Evolutionary conservation across 1,140 invertebrate species (phyloP), one percentile per base, ranked within the genome.

Genomic region (Drosophila aff.): DNA sequence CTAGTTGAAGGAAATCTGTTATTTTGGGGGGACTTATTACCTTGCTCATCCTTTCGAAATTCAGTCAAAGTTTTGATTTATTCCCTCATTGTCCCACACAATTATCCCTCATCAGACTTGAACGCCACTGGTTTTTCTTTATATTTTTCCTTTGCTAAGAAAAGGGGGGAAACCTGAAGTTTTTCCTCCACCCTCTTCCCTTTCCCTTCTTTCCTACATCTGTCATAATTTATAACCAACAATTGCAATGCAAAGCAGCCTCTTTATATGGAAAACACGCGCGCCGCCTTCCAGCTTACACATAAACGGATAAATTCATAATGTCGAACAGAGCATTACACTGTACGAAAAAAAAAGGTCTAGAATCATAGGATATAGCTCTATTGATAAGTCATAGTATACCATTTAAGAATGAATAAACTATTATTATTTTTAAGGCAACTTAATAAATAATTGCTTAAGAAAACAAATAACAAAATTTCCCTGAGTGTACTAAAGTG

Each of bases 241-340:
- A 82, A 83, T 80, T 86, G 80, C 84, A 76, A 87, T 86, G 84
- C 72, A 79, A 87, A 87, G 80, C 83, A 87, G 83, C 76, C 71
- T 83, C 60, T 87, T 86, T 87, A 82, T 82, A 87, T 86, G 71
- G 69, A 82, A 87, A 86, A 79, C 82, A 87, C 83, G 82, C 83
- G 82, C 71, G 63, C 82, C 71, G 76, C 16, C 43, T 31, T 18
- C 23, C 33, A 41, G n/a, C 62, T 41, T 16, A 43, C 50, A 67
- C 28, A 46, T 21, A 67, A 65, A 71, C 40, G 15, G 40, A 71
- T 47, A 71, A 71, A 38, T 71, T 53, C 40, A 33, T 28, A 26
- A 38, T 15, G 44, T 64, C 46, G 21, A 65, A 26, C 28, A n/a
- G 4, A 13, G n/a, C 15, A 33, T 16, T 68, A 33, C 44, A 64